Conservation (phyloP, 1,140 invertebrate species). For the Polypedilum pembai region DNA sequence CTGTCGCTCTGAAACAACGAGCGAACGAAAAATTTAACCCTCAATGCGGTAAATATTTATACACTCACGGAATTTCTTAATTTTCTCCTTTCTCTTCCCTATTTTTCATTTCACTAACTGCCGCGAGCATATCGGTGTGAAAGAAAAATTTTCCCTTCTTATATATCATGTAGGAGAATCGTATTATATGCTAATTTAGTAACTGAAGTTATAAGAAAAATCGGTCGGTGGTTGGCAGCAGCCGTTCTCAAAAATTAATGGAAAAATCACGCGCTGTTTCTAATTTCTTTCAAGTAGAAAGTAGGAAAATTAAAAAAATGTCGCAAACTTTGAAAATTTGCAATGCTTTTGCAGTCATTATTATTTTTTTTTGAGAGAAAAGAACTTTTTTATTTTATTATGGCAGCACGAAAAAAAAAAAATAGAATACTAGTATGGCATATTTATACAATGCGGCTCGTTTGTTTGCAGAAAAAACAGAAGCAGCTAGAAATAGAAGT, state of each 20-base stretch:
- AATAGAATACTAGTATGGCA: not conserved
- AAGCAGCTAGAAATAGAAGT: not conserved
- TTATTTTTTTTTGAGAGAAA: not conserved
- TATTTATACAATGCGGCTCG: slow-evolving; percentile 8
- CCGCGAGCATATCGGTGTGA: not conserved
- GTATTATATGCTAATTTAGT: not conserved
- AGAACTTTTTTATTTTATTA: not conserved
- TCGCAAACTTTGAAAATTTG: not conserved
- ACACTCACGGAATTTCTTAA: not conserved
- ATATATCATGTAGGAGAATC: not conserved
- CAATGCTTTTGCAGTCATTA: not conserved
- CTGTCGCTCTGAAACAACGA: not conserved
- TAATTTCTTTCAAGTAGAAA: not conserved
- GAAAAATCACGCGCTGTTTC: not conserved
- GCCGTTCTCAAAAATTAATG: not conserved
- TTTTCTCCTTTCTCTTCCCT: not conserved
- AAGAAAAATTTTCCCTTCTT: not conserved
- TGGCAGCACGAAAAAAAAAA: not conserved
- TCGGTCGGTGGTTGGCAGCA: slow-evolving; percentile 15
- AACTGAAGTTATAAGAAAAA: not conserved
- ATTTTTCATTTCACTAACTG: not conserved
- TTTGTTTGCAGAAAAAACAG: not conserved
- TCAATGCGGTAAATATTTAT: not conserved
- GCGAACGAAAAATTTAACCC: not conserved
- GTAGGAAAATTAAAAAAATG: not conserved